phyloP scores from a whole-genome alignment of 2,797 vertebrate genomes.

The Vultur gryphus region DNA sequence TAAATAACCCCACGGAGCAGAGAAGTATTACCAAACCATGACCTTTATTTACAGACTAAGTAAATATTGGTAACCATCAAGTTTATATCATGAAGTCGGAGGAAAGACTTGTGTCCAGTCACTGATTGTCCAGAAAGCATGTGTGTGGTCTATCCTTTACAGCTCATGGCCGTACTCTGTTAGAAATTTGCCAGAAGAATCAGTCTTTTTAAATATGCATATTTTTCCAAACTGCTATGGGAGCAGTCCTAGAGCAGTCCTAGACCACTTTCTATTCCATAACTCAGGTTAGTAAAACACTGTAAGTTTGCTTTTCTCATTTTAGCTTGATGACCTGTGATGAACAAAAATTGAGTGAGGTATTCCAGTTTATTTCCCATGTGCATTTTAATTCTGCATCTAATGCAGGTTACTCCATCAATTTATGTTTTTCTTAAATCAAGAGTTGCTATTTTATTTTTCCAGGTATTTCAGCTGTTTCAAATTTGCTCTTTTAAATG shows the following conservation, averaged over 20 bases:
- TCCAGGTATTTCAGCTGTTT: conserved; percentile 16
- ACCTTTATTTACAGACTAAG: not conserved
- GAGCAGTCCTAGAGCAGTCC: conserved; percentile 6
- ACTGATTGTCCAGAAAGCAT: not conserved
- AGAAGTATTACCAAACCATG: not conserved
- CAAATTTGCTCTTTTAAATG: not conserved
- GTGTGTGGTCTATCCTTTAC: conserved; percentile 7
- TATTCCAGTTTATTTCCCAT: conserved; percentile 39
- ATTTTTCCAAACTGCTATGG: conserved; percentile 19
- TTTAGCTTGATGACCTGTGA: conserved; percentile 23
- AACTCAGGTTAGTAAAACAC: conserved; percentile 5
- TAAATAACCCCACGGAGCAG: accelerated
- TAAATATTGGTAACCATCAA: not conserved
- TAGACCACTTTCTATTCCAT: conserved; percentile 14
- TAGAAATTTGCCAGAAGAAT: not conserved
- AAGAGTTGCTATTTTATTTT: conserved; percentile 24
- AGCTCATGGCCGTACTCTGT: not conserved
- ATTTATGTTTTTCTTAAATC: conserved; percentile 26
- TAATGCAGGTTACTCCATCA: conserved; percentile 2
- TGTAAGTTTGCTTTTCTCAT: conserved; percentile 52
- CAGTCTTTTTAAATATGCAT: not conserved
- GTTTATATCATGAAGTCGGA: not conserved
- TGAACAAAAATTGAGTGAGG: not conserved
- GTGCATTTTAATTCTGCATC: conserved; percentile 36
- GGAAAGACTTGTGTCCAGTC: not conserved